These are phyloP conservation scores for Myotis brandtii DNA, from an alignment of 2,113 vertebrate genomes.

Conservation along the genomic window DNA sequence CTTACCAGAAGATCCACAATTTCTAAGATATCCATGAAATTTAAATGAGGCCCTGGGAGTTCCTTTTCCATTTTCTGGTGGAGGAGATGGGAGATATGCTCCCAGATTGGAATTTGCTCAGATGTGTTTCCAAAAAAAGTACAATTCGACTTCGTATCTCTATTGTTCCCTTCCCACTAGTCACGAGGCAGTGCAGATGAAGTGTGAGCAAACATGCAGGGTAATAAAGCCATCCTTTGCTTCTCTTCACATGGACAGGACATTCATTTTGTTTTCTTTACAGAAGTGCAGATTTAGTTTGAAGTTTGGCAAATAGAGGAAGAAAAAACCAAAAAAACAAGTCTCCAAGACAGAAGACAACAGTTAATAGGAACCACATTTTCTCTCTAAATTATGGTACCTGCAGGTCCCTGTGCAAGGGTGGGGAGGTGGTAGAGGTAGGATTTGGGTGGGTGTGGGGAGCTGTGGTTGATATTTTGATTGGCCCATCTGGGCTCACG, in stretches of 20 bases:
- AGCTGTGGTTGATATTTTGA: slow-evolving; percentile 56
- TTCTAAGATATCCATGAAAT: not conserved
- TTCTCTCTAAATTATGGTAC: slow-evolving; percentile 61
- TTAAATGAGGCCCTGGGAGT: slow-evolving; percentile 46
- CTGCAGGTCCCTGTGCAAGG: slow-evolving; percentile 10
- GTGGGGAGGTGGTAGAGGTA: slow-evolving; percentile 14
- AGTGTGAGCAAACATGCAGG: slow-evolving; percentile 10
- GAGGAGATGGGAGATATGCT: slow-evolving; percentile 10
- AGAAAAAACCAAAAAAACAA: slow-evolving; percentile 56
- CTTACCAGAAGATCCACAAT: slow-evolving; percentile 31
- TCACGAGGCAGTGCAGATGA: not conserved
- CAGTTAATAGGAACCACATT: slow-evolving; percentile 78
- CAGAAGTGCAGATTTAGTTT: slow-evolving; percentile 68
- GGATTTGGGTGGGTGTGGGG: not conserved
- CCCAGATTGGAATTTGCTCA: slow-evolving; percentile 23
- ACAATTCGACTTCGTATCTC: not conserved
- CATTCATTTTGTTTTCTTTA: slow-evolving; percentile 47
- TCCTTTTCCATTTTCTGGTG: slow-evolving; percentile 27
- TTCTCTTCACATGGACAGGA: slow-evolving; percentile 6
- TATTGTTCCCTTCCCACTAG: not conserved
- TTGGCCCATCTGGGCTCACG: slow-evolving; percentile 58
- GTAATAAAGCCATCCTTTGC: slow-evolving; percentile 45
- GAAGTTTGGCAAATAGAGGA: slow-evolving; percentile 54
- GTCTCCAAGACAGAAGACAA: slow-evolving; percentile 58
- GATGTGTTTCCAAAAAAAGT: slow-evolving; percentile 64